Percentiles rank a stretch among this genome's conserved stretches.
phyloP scores from a whole-genome alignment of 2,888 invertebrate genomes.

The Dusona sp. region DNA sequence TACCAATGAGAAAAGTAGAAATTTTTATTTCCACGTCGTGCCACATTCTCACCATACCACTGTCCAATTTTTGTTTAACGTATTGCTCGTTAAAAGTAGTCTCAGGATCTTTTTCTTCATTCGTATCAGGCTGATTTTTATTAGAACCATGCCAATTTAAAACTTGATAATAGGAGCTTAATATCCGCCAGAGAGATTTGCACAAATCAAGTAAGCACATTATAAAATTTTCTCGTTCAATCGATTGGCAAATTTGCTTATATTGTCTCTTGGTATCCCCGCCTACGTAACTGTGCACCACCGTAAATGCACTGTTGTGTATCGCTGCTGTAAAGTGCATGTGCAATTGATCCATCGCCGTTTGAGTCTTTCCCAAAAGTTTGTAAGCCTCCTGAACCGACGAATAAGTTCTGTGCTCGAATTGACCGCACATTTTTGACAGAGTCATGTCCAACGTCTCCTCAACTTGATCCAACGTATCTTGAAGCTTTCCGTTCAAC shows the following conservation, averaged over 20 bases:
- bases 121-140: conserved; percentile 76
- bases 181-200: conserved; percentile 93
- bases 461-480: conserved; percentile 95
- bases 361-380: conserved; percentile 95
- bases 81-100: conserved; percentile 91
- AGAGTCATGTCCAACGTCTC: conserved; percentile 95
- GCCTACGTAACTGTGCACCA: conserved; percentile 86
- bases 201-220: conserved; percentile 94
- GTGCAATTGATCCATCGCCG: conserved; percentile 97
- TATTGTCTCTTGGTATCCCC: conserved; percentile 90
- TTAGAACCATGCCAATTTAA: conserved; percentile 90
- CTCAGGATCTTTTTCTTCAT: conserved; percentile 86
- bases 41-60: conserved; percentile 95
- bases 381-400: conserved; percentile 95
- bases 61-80: conserved; percentile 94
- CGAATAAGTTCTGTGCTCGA: conserved; percentile 91
- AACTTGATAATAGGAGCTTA: conserved; percentile 92
- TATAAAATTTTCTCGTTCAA: conserved; percentile 88
- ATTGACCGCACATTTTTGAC: conserved; percentile 88
- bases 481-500: conserved; percentile 93
- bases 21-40: conserved; percentile 97
- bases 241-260: conserved; percentile 91
- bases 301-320: conserved; percentile 90
- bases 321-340: conserved; percentile 98
- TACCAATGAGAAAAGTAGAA: conserved; percentile 91